Base-by-base conservation (phyloP, 1,140 invertebrate species). In the Drosophila subobscura region DNA sequence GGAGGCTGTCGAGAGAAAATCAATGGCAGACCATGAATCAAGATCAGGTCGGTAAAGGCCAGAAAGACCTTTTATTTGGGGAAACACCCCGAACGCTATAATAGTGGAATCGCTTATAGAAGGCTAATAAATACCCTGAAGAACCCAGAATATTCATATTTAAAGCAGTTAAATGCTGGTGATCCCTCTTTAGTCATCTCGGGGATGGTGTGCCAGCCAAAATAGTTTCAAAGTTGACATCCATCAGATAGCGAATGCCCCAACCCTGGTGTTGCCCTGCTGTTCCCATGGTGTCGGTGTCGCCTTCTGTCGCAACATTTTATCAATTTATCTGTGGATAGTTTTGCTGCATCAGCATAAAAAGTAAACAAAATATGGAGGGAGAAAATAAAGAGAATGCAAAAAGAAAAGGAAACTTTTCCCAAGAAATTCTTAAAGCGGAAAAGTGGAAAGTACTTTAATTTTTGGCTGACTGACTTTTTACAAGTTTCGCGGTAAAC, bases 381-480 rank as follows among this genome's bases (percentile, higher is more conserved):
- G 8, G 23, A 55, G 12, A 42, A 23, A 27, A 47, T 33, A 6
- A 37, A 74, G 70, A n/a, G 27, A 55, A 25, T 50, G 41, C 16
- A 20, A 23, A 23, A 65, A 45, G 42, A 23, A 53, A 50, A 44
- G 27, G 20, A 52, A 66, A 68, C 33, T 12, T 2, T 4, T 0
- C 33, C 10, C 33, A 51, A 60, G 33, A 51, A 56, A 68, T 50
- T 37, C 44, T 29, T 4, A 53, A 20, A 58, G 25, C 37, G 33
- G 51, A 63, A 29, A 79, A 65, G 59, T 41, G 44, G 22, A 64
- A 72, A 72, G 60, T 72, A 59, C 68, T 78, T 79, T 60, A 84
- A 79, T 68, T 74, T 70, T 84, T 64, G 60, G 71, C 77, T 86
- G 57, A 72, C 75, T 79, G 76, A 81, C 65, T 86, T 85, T 81